Percentiles rank a stretch among this genome's conserved stretches.
These are phyloP conservation scores for Coelopa frigida DNA, from an alignment of 1,140 invertebrate genomes.

Conservation along the genomic window DNA sequence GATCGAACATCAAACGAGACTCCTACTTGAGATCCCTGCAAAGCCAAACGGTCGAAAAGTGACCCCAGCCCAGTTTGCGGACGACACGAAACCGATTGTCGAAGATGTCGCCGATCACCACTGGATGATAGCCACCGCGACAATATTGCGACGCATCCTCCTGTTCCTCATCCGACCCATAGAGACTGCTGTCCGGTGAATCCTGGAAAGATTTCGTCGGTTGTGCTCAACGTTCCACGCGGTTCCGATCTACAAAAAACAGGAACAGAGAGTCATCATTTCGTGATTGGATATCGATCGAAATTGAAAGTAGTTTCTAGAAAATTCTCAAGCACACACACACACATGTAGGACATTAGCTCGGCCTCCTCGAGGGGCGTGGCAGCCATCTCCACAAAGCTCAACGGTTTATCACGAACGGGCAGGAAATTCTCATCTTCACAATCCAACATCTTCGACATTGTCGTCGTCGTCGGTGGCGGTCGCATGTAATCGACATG, in stretches of 20 bases:
- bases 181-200: slow-evolving; percentile 41
- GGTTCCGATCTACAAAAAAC: slow-evolving; percentile 36
- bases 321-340: slow-evolving; percentile 17
- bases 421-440: slow-evolving; percentile 13
- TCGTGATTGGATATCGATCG: background rate
- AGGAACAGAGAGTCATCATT: background rate
- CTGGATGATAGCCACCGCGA: slow-evolving; percentile 95
- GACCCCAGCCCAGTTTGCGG: slow-evolving; percentile 95
- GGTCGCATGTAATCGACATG: background rate
- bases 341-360: slow-evolving; percentile 27
- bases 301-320: background rate
- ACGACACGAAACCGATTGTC: slow-evolving; percentile 90
- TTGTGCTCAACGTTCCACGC: slow-evolving; percentile 36
- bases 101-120: slow-evolving; percentile 87
- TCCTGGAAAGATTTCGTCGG: slow-evolving; percentile 42
- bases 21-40: slow-evolving; percentile 81
- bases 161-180: slow-evolving; percentile 76
- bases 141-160: slow-evolving; percentile 91
- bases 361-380: slow-evolving; percentile 18
- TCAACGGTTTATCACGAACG: slow-evolving; percentile 10
- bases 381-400: background rate
- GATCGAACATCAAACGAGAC: slow-evolving; percentile 4
- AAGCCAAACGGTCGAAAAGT: slow-evolving; percentile 97
- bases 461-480: slow-evolving; percentile 1
- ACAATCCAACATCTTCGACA: slow-evolving; percentile 2